Percentiles rank a stretch among this genome's conserved stretches.
Conservation (phyloP, 2,113 vertebrate genomes). For the Grammomys dolichurus region DNA sequence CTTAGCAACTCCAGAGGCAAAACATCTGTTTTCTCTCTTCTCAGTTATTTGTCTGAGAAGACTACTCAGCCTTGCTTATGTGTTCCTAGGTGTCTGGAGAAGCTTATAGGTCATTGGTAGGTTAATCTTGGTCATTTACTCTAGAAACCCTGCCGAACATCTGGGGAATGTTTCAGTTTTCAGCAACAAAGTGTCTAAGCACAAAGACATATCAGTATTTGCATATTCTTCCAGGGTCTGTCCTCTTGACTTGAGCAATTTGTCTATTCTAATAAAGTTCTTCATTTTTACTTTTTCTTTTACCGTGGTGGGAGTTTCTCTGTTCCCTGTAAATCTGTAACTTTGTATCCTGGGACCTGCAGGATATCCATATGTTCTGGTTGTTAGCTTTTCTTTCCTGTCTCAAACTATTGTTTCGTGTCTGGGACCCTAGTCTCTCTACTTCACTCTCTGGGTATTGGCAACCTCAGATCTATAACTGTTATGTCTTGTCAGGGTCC, state of each 20-base stretch:
- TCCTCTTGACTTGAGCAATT: not conserved
- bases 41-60: not conserved
- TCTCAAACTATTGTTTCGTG: not conserved
- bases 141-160: not conserved
- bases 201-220: not conserved
- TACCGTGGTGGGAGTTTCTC: not conserved
- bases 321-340: not conserved
- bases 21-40: not conserved
- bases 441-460: not conserved
- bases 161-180: not conserved
- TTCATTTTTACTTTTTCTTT: not conserved
- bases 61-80: not conserved
- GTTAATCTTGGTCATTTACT: not conserved
- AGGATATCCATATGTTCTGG: not conserved
- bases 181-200: not conserved
- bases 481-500: not conserved
- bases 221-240: not conserved
- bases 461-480: not conserved
- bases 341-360: not conserved
- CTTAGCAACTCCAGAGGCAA: not conserved
- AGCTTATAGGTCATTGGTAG: not conserved
- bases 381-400: not conserved
- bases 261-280: not conserved
- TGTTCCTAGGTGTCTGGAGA: not conserved
- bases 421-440: not conserved